phyloP scores from a whole-genome alignment of 2,888 invertebrate genomes.

The Craniophora ligustri region DNA sequence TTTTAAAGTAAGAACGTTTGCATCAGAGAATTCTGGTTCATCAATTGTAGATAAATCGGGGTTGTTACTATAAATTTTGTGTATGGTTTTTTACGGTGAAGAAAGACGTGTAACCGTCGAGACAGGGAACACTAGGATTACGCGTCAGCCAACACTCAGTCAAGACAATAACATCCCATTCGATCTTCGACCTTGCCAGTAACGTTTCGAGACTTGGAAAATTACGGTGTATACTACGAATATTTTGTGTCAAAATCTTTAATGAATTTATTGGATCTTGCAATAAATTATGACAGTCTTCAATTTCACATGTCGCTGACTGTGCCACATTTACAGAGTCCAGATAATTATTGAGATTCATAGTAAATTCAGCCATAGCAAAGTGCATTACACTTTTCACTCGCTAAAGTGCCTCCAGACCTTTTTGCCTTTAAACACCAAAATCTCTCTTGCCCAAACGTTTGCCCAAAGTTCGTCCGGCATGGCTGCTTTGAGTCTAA shows the following conservation, averaged over 20 bases:
- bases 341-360: background rate
- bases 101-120: background rate
- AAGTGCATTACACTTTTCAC: too few species aligned
- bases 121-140: background rate
- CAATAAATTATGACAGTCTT: background rate
- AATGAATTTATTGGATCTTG: background rate
- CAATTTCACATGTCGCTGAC: background rate
- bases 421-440: too few species aligned
- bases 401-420: too few species aligned
- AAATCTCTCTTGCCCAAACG: too few species aligned
- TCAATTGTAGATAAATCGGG: background rate
- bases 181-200: background rate
- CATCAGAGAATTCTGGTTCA: background rate
- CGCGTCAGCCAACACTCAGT: background rate
- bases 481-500: too few species aligned
- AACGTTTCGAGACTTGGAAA: background rate
- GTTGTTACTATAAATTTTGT: background rate
- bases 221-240: background rate
- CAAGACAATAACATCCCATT: background rate
- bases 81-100: background rate
- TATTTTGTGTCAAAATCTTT: background rate
- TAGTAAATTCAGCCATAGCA: too few species aligned
- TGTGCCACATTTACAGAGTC: background rate
- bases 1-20: background rate
- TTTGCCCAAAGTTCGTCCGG: too few species aligned